These are phyloP conservation scores for Unio pictorum DNA, from an alignment of 2,888 invertebrate genomes.

Conservation along the genomic window DNA sequence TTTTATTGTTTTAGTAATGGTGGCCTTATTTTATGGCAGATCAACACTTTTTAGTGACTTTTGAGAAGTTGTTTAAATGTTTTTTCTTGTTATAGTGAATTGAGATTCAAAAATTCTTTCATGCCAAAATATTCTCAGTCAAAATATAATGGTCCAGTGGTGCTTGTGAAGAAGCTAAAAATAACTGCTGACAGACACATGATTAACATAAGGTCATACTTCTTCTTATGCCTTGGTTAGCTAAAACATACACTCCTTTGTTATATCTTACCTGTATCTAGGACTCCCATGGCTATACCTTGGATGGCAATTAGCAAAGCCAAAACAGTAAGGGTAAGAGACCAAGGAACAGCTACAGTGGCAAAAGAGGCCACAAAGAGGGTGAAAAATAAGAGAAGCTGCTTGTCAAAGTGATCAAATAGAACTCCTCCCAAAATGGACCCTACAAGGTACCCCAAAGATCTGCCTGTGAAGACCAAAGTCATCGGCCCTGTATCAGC, in stretches of 20 bases:
- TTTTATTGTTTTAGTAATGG: too few species aligned
- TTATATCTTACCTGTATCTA: slow-evolving; percentile 56
- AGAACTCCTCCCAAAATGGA: slow-evolving; percentile 69
- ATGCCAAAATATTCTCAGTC: too few species aligned
- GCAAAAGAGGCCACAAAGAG: slow-evolving; percentile 69
- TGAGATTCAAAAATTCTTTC: too few species aligned
- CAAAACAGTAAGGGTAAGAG: slow-evolving; percentile 62
- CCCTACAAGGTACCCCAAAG: slow-evolving; percentile 71
- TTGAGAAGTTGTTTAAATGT: too few species aligned
- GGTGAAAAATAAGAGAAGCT: slow-evolving; percentile 69
- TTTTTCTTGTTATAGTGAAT: too few species aligned
- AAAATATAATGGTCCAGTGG: too few species aligned
- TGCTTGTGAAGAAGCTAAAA: too few species aligned
- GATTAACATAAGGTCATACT: too few species aligned
- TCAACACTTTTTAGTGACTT: too few species aligned
- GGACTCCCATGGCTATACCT: slow-evolving; percentile 71
- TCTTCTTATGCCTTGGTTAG: neutral
- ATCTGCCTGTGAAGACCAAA: slow-evolving; percentile 70
- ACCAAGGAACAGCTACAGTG: slow-evolving; percentile 71
- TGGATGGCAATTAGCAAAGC: slow-evolving; percentile 67
- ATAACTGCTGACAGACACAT: too few species aligned
- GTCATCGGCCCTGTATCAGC: slow-evolving; percentile 65
- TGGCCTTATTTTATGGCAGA: too few species aligned
- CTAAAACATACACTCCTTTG: neutral
- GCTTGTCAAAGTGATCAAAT: slow-evolving; percentile 68